These are phyloP conservation scores for Todiramphus chloris DNA, from an alignment of 2,113 vertebrate genomes.

Conservation along the genomic window DNA sequence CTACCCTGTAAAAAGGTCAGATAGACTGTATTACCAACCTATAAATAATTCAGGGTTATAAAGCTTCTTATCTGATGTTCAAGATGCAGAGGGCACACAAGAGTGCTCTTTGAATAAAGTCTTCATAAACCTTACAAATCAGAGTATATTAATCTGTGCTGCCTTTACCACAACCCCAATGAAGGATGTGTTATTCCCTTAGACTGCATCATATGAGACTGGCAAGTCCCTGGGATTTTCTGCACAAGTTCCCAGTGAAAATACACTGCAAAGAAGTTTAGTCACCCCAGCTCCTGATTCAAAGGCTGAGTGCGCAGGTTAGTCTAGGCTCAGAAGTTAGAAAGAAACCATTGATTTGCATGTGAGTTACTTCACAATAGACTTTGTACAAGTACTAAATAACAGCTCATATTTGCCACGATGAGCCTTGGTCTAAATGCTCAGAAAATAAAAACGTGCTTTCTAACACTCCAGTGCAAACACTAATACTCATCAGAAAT, in stretches of 20 bases:
- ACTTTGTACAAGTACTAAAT: background rate
- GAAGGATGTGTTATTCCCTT: background rate
- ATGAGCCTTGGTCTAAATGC: background rate
- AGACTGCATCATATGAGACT: rapidly evolving
- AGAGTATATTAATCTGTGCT: background rate
- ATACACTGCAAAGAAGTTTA: background rate
- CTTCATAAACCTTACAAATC: constrained; percentile 20
- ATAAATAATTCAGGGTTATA: constrained; percentile 66
- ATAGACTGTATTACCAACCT: constrained; percentile 45
- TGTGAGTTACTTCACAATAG: background rate
- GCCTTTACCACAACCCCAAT: background rate
- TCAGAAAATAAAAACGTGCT: background rate
- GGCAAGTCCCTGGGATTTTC: background rate
- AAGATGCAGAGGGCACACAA: constrained; percentile 34
- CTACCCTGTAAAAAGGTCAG: constrained; percentile 38
- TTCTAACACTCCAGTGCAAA: background rate
- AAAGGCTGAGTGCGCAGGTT: background rate
- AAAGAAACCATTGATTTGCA: background rate
- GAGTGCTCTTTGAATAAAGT: constrained; percentile 22
- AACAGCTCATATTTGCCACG: background rate
- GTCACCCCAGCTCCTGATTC: background rate
- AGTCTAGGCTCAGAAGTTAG: background rate
- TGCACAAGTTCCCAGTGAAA: background rate
- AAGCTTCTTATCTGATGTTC: constrained; percentile 50
- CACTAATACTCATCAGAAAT: background rate